phyloP scores from a whole-genome alignment of 2,113 vertebrate genomes.

The Plotosus lineatus region DNA sequence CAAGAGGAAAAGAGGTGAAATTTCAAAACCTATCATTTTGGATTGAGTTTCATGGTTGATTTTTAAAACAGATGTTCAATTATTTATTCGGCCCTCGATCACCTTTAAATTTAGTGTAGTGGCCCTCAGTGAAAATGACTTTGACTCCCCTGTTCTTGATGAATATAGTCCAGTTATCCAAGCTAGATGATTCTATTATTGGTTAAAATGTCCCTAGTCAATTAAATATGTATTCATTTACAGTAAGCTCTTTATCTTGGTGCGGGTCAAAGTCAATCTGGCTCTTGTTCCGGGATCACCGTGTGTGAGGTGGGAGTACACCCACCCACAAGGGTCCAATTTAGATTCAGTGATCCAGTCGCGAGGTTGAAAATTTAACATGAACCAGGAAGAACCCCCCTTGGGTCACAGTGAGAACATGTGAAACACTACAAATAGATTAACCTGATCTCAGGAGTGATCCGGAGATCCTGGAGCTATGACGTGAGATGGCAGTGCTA shows the following conservation, averaged over 20 bases:
- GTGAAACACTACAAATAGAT: neutral
- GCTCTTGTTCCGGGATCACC: neutral
- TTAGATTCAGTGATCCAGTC: neutral
- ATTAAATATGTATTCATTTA: neutral
- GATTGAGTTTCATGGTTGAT: too few species aligned
- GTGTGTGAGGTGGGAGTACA: neutral
- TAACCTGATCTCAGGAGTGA: neutral
- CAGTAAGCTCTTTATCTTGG: neutral
- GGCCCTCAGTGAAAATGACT: too few species aligned
- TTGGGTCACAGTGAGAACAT: neutral
- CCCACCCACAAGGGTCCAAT: neutral
- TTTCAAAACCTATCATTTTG: too few species aligned
- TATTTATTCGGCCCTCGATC: too few species aligned
- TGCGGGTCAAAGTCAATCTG: neutral
- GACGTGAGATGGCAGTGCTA: neutral
- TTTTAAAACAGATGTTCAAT: too few species aligned
- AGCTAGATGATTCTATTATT: neutral
- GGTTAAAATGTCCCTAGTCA: neutral
- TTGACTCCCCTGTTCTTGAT: too few species aligned
- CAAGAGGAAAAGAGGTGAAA: too few species aligned
- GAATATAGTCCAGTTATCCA: too few species aligned
- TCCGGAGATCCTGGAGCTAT: neutral
- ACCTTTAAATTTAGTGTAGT: too few species aligned
- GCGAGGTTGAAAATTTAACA: neutral
- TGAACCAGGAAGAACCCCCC: neutral